Base-by-base conservation (phyloP, 2,113 vertebrate genomes). In the Capreolus pygargus region DNA sequence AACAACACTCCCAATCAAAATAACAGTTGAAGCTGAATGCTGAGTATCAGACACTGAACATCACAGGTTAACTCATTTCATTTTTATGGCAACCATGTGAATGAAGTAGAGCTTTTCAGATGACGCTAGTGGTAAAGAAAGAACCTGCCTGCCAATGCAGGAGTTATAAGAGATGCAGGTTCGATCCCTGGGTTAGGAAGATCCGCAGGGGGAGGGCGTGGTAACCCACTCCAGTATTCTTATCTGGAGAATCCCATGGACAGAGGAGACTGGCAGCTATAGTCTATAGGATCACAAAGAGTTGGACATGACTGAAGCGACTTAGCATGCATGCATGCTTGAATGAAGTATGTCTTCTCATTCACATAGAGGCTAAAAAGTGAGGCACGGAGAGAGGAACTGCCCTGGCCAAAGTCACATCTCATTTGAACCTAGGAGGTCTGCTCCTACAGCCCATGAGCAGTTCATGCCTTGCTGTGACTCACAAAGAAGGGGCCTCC, bases 201-300 rank as follows among this genome's bases (percentile, higher is more conserved):
- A 12, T 39, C n/a, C 0, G 0, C 0, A 1, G 10, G n/a, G 39
- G n/a, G n/a, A 70, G 19, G 19, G 67, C n/a, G 23, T 39, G 67
- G n/a, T 39, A 23, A 74, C 19, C 67, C 67, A 74, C n/a, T 39
- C 19, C 67, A 74, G n/a, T 39, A 74, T 74, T 39, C 36, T 13
- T 74, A n/a, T 39, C n/a, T 39, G 67, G 67, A 74, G 67, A 39
- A 39, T 74, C n/a, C n/a, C n/a, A 74, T 23, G 19, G 67, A 74
- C n/a, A 23, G 19, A 74, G 67, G n/a, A 39, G 67, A 36, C 67
- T 74, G 67, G 19, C 10, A 39, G 4, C n/a, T 36, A 39, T 6
- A 39, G n/a, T 74, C 19, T n/a, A 23, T 39, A 13, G 2, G 5
- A 21, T 74, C 12, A 21, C 67, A 39, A 36, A 70, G 67, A 23